phyloP scores from a whole-genome alignment of 2,888 invertebrate species.

The Coleophora deauratella region DNA sequence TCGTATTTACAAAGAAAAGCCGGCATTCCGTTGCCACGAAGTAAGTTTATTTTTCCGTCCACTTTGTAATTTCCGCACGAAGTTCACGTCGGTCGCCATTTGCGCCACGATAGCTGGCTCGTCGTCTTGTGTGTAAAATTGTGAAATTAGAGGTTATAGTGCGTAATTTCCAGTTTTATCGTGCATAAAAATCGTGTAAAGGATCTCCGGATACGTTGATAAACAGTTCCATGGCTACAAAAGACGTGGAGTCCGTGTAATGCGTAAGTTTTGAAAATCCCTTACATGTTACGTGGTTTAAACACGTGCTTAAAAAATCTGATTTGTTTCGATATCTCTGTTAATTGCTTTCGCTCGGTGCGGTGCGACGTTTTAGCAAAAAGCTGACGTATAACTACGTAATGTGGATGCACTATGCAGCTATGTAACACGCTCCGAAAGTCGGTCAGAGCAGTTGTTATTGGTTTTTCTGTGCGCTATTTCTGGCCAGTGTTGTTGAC shows the following conservation, averaged over 20 bases:
- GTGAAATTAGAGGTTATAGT: slow-evolving; percentile 63
- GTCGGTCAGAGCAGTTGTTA: slow-evolving; percentile 37
- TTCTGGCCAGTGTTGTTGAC: slow-evolving; percentile 27
- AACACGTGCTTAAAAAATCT: slow-evolving; percentile 47
- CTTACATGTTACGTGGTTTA: slow-evolving; percentile 29
- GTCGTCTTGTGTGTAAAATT: slow-evolving; percentile 46
- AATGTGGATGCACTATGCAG: too few species aligned
- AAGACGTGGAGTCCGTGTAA: slow-evolving; percentile 36
- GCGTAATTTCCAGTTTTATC: slow-evolving; percentile 41
- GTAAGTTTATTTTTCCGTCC: slow-evolving; percentile 36
- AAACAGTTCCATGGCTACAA: slow-evolving; percentile 23
- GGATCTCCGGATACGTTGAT: slow-evolving; percentile 24
- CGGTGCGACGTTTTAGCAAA: slow-evolving; percentile 30
- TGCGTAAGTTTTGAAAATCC: slow-evolving; percentile 42
- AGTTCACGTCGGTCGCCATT: slow-evolving; percentile 67
- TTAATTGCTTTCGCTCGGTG: slow-evolving; percentile 35
- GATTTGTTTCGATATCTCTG: slow-evolving; percentile 30
- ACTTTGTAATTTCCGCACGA: slow-evolving; percentile 27
- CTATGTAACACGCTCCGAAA: slow-evolving; percentile 21
- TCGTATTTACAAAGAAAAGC: slow-evolving; percentile 24
- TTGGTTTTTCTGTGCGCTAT: slow-evolving; percentile 52
- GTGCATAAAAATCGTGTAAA: slow-evolving; percentile 40
- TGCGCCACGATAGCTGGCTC: slow-evolving; percentile 66
- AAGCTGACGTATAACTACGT: slow-evolving; percentile 18
- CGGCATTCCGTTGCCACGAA: slow-evolving; percentile 42